Evolutionary conservation across 1,140 invertebrate species (phyloP).

Genomic region (Drosophila sucinea): DNA sequence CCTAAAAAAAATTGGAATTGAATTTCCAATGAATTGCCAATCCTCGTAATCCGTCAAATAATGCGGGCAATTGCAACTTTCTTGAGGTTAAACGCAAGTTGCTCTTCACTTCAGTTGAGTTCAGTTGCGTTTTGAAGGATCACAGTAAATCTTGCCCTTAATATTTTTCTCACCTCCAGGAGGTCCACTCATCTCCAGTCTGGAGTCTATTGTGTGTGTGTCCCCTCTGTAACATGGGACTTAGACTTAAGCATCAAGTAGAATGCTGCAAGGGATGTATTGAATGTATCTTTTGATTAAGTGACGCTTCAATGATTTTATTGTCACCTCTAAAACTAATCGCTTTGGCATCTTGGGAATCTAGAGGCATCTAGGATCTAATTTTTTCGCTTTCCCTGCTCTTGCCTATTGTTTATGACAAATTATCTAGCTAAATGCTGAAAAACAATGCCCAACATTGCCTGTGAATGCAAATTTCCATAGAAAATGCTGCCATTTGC

Average conservation of each 20-base stretch:
- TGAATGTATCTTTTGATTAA: slow-evolving; percentile 48
- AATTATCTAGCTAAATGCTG: slow-evolving; percentile 71
- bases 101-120: slow-evolving; percentile 50
- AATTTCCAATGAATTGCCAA: slow-evolving; percentile 56
- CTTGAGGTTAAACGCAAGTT: slow-evolving; percentile 82
- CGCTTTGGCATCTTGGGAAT: slow-evolving; percentile 38
- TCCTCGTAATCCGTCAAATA: slow-evolving; percentile 17
- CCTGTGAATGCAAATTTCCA: slow-evolving; percentile 52
- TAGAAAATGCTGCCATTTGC: slow-evolving; percentile 69
- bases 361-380: too few relatives aligned
- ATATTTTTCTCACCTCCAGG: slow-evolving; percentile 81
- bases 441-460: slow-evolving; percentile 56
- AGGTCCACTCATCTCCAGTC: slow-evolving; percentile 67
- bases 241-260: slow-evolving; percentile 77
- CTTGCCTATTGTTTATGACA: slow-evolving; percentile 35
- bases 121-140: slow-evolving; percentile 12
- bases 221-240: slow-evolving; percentile 61
- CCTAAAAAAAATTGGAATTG: neutral
- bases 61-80: slow-evolving; percentile 82
- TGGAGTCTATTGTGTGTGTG: slow-evolving; percentile 55
- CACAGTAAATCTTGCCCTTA: slow-evolving; percentile 57
- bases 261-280: slow-evolving; percentile 35
- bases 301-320: slow-evolving; percentile 60
- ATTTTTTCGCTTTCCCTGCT: neutral
- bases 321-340: slow-evolving; percentile 44